Evolutionary conservation across 2,797 vertebrate species (phyloP), one percentile per base, ranked within the genome.

Genomic region (Chaetophractus vellerosus): DNA sequence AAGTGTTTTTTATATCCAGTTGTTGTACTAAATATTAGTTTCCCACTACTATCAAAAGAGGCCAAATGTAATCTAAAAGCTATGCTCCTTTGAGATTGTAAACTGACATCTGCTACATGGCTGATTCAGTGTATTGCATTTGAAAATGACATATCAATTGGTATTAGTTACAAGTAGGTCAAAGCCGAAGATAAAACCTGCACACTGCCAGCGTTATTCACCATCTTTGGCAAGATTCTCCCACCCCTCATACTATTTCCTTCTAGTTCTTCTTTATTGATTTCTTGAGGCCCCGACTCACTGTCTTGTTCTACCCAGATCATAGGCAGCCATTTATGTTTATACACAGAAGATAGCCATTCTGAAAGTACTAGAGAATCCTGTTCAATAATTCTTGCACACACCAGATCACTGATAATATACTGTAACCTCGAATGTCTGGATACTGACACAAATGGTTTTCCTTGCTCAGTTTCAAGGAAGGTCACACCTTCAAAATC

Each of bases 311-410:
- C 99, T 95, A 99, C 99, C 86, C 99, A 98, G 31, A 99, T 99
- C 99, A 99, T 99, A 41, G 99, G 98, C 96, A 99, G 99, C 99
- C 99, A 99, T 98, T 99, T 99, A 97, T 99, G 99, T 97, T 99
- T 99, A 98, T 99, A 99, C 88, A 99, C 98, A 0, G 98, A 98
- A 11, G 98, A 99, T 57, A 99, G 98, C 99, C 99, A 99, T 74
- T 99, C 99, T 99, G 96, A 97, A 98, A 98, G 48, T 50, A 50
- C 48, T 50, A 50, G 48, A 50, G 48, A 50, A 50, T 50, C 14
- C 9, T 50, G 48, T 50, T 38, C 48, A 50, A 50, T 50, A 50
- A 50, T 50, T 50, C 48, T 50, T 50, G 14, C 14, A 14, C 5
- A 50, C 2, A 9, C 2, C 14, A 50, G 48, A 50, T 38, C 38